phyloP scores from a whole-genome alignment of 1,140 invertebrate species.

The Pseudomyrmex sp. region DNA sequence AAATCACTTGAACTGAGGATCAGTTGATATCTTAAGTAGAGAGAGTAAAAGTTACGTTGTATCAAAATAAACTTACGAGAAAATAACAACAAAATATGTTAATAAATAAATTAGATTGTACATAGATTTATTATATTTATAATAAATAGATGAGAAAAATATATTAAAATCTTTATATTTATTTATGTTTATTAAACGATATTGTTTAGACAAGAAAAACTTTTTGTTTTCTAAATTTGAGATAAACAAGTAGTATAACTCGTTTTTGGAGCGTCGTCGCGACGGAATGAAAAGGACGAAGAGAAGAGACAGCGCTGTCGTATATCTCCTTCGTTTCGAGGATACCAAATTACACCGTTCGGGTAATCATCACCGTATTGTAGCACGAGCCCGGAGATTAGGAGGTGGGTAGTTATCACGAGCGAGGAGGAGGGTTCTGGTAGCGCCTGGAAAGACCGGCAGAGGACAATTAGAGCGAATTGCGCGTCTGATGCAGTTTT shows the following conservation, averaged over 20 bases:
- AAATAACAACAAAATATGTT: too few species aligned
- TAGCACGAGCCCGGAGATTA: slow-evolving; percentile 50
- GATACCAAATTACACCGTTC: slow-evolving; percentile 51
- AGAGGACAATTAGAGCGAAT: slow-evolving; percentile 80
- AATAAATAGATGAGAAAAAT: too few species aligned
- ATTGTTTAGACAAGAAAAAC: background rate
- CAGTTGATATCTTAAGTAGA: too few species aligned
- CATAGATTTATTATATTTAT: too few species aligned
- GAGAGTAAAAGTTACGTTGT: too few species aligned
- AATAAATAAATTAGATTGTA: too few species aligned
- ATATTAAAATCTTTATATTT: too few species aligned
- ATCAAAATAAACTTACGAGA: too few species aligned
- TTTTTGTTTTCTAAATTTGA: background rate
- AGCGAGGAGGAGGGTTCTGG: background rate
- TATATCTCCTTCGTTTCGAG: slow-evolving; percentile 25
- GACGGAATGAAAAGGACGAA: background rate
- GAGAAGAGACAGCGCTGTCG: background rate
- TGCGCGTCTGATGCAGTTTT: slow-evolving; percentile 80
- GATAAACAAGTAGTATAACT: background rate
- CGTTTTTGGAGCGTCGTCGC: background rate
- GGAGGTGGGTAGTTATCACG: slow-evolving; percentile 44
- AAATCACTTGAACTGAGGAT: too few species aligned
- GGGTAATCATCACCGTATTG: slow-evolving; percentile 66
- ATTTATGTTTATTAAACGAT: too few species aligned
- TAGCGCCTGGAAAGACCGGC: slow-evolving; percentile 48